Base-by-base conservation (phyloP, 92 coral and sea anemone genomes). In the Porites rus region DNA sequence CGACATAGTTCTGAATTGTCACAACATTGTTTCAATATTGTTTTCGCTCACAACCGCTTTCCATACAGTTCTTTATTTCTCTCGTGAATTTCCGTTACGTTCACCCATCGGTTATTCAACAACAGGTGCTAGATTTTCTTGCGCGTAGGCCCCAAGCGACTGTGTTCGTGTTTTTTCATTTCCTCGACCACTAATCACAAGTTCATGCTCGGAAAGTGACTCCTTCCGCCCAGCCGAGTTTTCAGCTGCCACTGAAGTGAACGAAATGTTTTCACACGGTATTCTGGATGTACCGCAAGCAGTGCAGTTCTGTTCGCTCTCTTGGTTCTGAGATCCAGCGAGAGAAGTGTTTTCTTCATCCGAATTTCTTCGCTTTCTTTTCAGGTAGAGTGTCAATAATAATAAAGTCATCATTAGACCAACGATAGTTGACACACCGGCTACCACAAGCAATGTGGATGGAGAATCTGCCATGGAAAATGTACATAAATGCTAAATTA, bases 371-470 rank as follows among this genome's bases (percentile, higher is more conserved):
- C 79, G 71, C 52, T 73, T 83, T 83, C 87, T 65, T 51, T 83
- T 83, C 50, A 83, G 65, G 65, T 83, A 83, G 22, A 83, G 87
- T 22, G 87, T 83, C 53, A 83, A 65, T 60, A 83, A 21, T 51
- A 83, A 53, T 76, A 83, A 52, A 50, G 64, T 65, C 51, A 83
- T n/a, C 87, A 83, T 83, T 51, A 83, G 25, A 8, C 80, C 87
- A 63, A 83, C 51, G 28, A 83, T 83, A 20, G 87, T 83, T 11
- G 73, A 62, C 18, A 83, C 80, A 7, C 87, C 87, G 16, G 87
- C 72, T 18, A 83, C 66, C 46, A 83, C 72, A 10, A 83, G 74
- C 13, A 83, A 43, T 4, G 66, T 50, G 20, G 87, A 65, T 50
- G 87, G 87, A 83, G 87, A 62, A 64, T 83, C 87, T 83, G 74